Evolutionary conservation across 2,888 invertebrate species (phyloP).

Genomic region (Drosophila robusta): DNA sequence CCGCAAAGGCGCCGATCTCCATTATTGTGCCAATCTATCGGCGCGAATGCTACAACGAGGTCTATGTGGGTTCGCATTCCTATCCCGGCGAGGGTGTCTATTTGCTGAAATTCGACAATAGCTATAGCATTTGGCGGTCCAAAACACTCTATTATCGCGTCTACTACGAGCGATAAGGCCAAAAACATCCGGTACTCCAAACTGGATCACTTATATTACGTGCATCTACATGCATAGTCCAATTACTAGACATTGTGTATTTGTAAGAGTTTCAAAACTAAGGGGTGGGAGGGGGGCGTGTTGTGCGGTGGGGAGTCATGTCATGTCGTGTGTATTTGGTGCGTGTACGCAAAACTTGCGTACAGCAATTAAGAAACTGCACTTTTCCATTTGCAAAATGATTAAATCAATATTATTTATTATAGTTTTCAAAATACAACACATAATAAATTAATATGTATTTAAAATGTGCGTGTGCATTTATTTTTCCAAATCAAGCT

Average conservation of each 20-base stretch:
- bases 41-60: constrained; percentile 98
- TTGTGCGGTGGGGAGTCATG: not conserved
- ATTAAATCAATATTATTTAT: constrained; percentile 70
- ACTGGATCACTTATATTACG: constrained; percentile 14
- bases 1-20: constrained; percentile 86
- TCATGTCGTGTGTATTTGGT: not conserved
- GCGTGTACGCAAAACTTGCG: constrained; percentile 9
- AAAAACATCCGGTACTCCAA: constrained; percentile 13
- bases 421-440: constrained; percentile 66
- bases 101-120: constrained; percentile 99
- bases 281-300: not conserved
- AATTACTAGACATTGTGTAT: constrained; percentile 12
- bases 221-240: constrained; percentile 8
- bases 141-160: constrained; percentile 99
- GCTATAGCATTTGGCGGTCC: constrained; percentile 99
- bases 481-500: not conserved
- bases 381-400: constrained; percentile 52
- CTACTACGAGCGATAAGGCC: constrained; percentile 93
- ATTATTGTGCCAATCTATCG: constrained; percentile 97
- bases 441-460: constrained; percentile 39
- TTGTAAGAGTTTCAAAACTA: not conserved
- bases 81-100: constrained; percentile 99
- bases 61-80: constrained; percentile 98
- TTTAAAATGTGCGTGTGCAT: not conserved
- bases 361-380: constrained; percentile 28